These are phyloP conservation scores for Gymnocephalus cernua DNA, from an alignment of 2,113 vertebrate genomes.

Conservation along the genomic window DNA sequence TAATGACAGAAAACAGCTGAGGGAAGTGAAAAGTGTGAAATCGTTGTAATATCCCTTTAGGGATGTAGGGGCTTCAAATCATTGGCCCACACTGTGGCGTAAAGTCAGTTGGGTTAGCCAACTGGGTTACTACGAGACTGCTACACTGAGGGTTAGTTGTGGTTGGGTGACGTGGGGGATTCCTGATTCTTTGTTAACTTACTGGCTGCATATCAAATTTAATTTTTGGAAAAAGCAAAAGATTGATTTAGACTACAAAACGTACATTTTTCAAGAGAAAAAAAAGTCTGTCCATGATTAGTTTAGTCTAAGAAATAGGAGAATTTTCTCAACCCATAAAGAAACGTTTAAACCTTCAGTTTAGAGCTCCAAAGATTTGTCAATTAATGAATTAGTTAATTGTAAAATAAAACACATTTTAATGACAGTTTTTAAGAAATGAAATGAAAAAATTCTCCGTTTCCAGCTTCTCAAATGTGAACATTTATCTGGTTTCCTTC, in stretches of 20 bases:
- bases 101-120: slow-evolving; percentile 60
- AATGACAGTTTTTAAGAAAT: neutral
- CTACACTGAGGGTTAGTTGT: slow-evolving; percentile 18
- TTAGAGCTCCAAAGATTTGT: neutral
- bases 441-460: neutral
- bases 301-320: neutral
- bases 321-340: neutral
- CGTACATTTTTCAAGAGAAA: neutral
- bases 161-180: slow-evolving; percentile 17
- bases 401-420: too few relatives aligned
- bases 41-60: slow-evolving; percentile 64
- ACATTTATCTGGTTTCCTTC: neutral
- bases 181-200: slow-evolving; percentile 12
- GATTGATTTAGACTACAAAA: neutral
- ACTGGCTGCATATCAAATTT: neutral
- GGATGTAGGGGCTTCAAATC: slow-evolving; percentile 30
- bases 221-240: neutral
- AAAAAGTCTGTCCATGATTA: neutral
- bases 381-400: neutral
- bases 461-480: neutral
- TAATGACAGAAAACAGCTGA: slow-evolving; percentile 58
- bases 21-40: slow-evolving; percentile 58
- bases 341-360: neutral
- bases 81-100: slow-evolving; percentile 44
- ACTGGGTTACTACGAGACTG: slow-evolving; percentile 64